These are phyloP conservation scores for Heliconius hermathena DNA, from an alignment of 1,140 invertebrate species.

Conservation along the genomic window DNA sequence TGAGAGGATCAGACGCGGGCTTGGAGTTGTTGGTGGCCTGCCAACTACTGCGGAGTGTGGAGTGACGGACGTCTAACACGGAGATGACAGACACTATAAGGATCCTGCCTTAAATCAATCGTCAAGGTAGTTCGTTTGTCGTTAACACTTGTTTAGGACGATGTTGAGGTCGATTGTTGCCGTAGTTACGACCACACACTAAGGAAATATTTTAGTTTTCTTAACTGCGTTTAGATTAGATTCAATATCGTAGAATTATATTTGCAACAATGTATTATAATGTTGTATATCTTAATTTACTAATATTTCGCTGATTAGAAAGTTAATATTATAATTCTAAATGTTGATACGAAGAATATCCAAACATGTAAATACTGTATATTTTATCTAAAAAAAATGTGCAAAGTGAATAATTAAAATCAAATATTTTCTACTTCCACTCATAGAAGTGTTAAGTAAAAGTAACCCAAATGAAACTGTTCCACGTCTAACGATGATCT, in stretches of 20 bases:
- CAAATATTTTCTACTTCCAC: background rate
- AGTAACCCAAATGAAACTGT: background rate
- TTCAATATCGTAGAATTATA: too few relatives aligned
- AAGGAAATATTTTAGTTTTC: too few relatives aligned
- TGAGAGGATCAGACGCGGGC: constrained; percentile 14
- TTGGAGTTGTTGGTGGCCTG: constrained; percentile 2
- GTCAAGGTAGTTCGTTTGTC: background rate
- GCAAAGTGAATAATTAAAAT: background rate
- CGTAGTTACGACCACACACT: too few relatives aligned
- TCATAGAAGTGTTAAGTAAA: background rate
- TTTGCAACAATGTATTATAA: too few relatives aligned
- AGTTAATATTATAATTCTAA: too few relatives aligned
- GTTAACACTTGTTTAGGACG: background rate
- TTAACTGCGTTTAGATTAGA: too few relatives aligned
- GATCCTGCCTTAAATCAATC: constrained; percentile 27
- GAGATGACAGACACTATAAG: background rate
- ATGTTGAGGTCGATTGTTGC: background rate
- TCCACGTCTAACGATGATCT: background rate
- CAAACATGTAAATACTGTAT: too few relatives aligned
- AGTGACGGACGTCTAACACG: background rate
- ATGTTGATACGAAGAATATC: too few relatives aligned
- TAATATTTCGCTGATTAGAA: too few relatives aligned
- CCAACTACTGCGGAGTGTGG: constrained; percentile 1
- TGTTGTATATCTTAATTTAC: too few relatives aligned
- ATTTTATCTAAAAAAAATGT: too few relatives aligned